phyloP scores from a whole-genome alignment of 2,797 vertebrate genomes.

The Dicrostonyx torquatus region DNA sequence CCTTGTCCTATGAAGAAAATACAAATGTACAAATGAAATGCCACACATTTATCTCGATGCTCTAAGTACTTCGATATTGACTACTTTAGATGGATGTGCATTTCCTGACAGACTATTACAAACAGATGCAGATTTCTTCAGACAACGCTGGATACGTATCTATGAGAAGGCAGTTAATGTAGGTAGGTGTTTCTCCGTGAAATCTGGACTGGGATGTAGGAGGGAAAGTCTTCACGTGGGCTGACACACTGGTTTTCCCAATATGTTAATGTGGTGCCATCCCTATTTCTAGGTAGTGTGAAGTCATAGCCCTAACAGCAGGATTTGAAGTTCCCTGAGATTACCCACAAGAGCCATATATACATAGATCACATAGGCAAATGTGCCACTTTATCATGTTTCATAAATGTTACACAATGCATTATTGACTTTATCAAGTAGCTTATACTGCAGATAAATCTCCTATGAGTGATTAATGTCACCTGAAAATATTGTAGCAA shows the following conservation, averaged over 20 bases:
- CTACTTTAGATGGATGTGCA: neutral
- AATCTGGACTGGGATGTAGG: neutral
- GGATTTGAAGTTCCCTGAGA: conserved; percentile 4
- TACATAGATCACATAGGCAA: neutral
- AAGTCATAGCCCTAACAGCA: neutral
- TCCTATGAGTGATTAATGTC: neutral
- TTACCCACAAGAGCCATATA: neutral
- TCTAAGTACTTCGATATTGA: neutral
- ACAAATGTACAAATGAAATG: conserved; percentile 54
- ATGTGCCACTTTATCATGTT: neutral
- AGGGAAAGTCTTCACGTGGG: neutral
- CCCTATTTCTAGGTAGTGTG: neutral
- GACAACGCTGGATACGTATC: neutral
- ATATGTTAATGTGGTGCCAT: neutral
- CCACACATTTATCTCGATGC: conserved; percentile 4
- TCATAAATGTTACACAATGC: neutral
- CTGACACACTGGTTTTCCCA: neutral
- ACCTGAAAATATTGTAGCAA: conserved; percentile 34
- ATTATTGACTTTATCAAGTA: conserved; percentile 35
- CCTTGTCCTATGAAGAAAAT: conserved; percentile 73
- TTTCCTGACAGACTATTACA: neutral
- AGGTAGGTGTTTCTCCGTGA: neutral
- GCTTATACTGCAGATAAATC: neutral
- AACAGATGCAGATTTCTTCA: conserved; percentile 30
- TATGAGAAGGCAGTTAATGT: neutral